phyloP scores from a whole-genome alignment of 2,888 invertebrate genomes.

The Hoplodrina blanda region DNA sequence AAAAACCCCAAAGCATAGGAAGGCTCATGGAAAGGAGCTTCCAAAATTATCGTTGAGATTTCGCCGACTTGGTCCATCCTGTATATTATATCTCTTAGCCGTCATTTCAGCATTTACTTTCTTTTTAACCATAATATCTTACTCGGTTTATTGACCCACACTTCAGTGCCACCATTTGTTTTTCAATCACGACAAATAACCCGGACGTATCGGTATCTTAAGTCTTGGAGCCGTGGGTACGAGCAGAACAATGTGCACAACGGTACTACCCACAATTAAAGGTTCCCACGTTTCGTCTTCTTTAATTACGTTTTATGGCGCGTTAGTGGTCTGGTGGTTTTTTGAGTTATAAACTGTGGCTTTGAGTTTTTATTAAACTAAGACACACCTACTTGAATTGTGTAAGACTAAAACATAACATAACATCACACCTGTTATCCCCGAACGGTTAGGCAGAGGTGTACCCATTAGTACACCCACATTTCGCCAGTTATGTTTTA shows the following conservation, averaged over 20 bases:
- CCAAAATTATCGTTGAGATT: too few relatives aligned
- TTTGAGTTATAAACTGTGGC: conserved; percentile 27
- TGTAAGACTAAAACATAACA: too few relatives aligned
- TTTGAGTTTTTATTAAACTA: background rate
- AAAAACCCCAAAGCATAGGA: too few relatives aligned
- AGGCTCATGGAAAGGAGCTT: too few relatives aligned
- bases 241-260: conserved; percentile 52
- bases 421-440: too few relatives aligned
- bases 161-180: conserved; percentile 20
- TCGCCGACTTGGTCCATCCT: too few relatives aligned
- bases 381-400: background rate
- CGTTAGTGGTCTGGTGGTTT: conserved; percentile 43
- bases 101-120: background rate
- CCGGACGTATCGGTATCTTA: conserved; percentile 50
- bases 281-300: conserved; percentile 57
- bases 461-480: too few relatives aligned
- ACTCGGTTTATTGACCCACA: conserved; percentile 10
- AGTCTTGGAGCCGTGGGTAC: conserved; percentile 54
- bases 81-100: background rate
- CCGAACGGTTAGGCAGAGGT: too few relatives aligned
- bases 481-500: too few relatives aligned
- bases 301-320: conserved; percentile 55
- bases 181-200: conserved; percentile 50
- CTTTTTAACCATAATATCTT: background rate
- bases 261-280: conserved; percentile 59